Evolutionary conservation across 2,113 vertebrate species (phyloP).

Genomic region (Diadophis punctatus): DNA sequence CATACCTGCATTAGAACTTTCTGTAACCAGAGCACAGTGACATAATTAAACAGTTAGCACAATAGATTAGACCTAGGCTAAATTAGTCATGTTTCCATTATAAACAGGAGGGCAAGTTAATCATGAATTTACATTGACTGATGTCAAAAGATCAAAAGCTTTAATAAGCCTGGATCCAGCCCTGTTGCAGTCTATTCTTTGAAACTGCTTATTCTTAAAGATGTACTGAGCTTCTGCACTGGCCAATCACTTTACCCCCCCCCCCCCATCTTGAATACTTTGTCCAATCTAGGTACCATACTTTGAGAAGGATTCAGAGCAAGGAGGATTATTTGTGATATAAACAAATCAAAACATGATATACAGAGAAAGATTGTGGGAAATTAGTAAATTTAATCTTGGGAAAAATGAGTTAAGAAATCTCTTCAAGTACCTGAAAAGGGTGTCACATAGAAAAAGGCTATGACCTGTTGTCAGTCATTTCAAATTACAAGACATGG

Average conservation of each 20-base stretch:
- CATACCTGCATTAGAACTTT: not conserved
- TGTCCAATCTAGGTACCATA: not conserved
- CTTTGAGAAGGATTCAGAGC: not conserved
- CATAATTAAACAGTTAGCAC: not conserved
- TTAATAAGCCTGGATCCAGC: not conserved
- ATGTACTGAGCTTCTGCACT: not conserved
- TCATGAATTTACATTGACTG: not conserved
- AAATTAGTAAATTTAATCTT: not conserved
- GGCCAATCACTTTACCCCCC: not conserved
- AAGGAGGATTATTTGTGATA: not conserved
- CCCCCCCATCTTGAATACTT: not conserved
- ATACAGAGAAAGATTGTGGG: not conserved
- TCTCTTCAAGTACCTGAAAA: not conserved
- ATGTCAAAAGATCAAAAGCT: not conserved
- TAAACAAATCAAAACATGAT: not conserved
- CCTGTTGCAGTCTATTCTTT: not conserved
- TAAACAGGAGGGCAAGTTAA: not conserved
- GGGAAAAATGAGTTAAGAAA: not conserved
- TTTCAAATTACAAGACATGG: not conserved
- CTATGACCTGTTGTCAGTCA: not conserved
- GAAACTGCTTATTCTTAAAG: not conserved
- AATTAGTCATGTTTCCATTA: not conserved
- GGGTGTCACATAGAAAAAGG: not conserved
- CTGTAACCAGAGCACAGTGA: not conserved
- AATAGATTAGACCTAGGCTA: not conserved